Percentiles rank a stretch among this genome's conserved stretches.
Evolutionary conservation across 2,113 vertebrate genomes (phyloP).

Genomic region (Tupaia tana): DNA sequence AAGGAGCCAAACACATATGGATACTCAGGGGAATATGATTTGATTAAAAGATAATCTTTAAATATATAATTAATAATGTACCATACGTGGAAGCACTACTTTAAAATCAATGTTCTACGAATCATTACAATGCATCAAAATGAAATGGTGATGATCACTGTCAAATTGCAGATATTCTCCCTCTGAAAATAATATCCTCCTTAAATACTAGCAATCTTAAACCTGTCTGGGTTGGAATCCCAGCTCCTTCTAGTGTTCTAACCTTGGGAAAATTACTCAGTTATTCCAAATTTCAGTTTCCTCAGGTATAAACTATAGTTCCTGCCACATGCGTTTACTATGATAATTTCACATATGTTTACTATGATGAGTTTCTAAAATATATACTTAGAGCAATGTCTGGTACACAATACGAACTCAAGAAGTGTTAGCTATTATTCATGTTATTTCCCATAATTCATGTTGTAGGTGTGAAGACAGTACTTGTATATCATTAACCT

Average conservation of each 20-base stretch:
- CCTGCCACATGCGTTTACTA: background rate
- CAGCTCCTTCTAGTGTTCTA: background rate
- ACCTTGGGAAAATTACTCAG: background rate
- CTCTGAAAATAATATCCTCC: background rate
- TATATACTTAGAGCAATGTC: background rate
- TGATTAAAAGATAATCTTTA: constrained; percentile 22
- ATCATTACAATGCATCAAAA: background rate
- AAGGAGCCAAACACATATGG: background rate
- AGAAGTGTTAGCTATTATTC: background rate
- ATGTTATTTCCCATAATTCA: background rate
- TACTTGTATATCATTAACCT: constrained; percentile 14
- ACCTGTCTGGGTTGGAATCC: background rate
- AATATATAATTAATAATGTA: constrained; percentile 24
- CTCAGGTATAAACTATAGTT: background rate
- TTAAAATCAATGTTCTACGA: background rate
- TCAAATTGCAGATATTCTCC: constrained; percentile 34
- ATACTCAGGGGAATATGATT: background rate
- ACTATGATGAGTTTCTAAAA: background rate
- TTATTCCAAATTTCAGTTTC: background rate
- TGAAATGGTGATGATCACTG: background rate
- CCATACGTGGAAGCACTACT: background rate
- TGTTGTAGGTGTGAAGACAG: background rate
- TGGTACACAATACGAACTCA: background rate
- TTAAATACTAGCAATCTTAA: background rate
- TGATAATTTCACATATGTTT: background rate